phyloP scores from a whole-genome alignment of 2,797 vertebrate species.

The Microtus californicus region DNA sequence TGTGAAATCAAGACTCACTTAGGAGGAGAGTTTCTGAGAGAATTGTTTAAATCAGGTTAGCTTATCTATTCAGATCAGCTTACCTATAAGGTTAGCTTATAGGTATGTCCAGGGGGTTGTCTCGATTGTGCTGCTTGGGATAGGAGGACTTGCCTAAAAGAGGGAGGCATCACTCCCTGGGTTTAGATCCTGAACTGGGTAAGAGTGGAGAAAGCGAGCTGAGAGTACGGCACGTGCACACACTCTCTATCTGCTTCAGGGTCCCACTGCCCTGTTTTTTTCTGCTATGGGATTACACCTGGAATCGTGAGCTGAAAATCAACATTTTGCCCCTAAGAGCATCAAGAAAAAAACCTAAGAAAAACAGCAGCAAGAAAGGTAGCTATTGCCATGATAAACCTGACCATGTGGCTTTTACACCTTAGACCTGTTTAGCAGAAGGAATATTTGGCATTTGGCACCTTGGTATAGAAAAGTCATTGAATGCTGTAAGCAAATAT shows the following conservation, averaged over 20 bases:
- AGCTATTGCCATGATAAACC: neutral
- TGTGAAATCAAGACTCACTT: neutral
- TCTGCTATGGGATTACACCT: neutral
- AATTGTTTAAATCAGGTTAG: neutral
- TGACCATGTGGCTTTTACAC: neutral
- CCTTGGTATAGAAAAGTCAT: neutral
- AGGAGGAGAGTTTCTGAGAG: no score
- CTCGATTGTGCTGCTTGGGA: neutral
- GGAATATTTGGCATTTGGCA: neutral
- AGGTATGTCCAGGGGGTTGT: neutral
- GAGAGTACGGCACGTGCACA: accelerated
- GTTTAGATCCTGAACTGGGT: neutral
- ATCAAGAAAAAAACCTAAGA: neutral
- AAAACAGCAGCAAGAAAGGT: neutral
- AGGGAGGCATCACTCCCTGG: neutral
- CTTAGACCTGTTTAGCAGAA: neutral
- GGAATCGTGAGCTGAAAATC: neutral
- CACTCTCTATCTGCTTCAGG: neutral
- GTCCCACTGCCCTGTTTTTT: neutral
- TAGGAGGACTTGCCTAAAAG: neutral
- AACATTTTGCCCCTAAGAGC: neutral
- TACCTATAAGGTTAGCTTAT: neutral
- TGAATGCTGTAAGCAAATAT: neutral
- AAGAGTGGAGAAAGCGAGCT: neutral
- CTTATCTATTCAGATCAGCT: no score